Percentiles rank a stretch among this genome's conserved stretches.
phyloP scores from a whole-genome alignment of 2,888 invertebrate genomes.

The Salpingus planirostris region DNA sequence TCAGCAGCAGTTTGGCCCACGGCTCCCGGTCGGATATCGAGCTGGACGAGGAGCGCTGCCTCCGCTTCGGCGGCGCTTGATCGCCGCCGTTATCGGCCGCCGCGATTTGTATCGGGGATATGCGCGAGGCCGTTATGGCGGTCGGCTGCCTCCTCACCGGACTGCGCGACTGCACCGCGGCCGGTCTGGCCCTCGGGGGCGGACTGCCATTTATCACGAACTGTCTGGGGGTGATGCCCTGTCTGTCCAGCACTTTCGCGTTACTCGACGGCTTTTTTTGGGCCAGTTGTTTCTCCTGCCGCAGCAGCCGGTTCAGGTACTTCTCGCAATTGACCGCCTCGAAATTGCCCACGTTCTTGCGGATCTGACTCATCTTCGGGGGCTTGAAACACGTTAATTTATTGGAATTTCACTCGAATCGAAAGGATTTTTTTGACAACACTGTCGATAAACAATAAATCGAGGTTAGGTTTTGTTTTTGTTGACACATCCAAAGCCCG shows the following conservation, averaged over 20 bases:
- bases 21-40: constrained; percentile 13
- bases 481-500: neutral
- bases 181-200: neutral
- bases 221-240: neutral
- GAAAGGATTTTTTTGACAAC: no score
- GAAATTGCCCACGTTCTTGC: neutral
- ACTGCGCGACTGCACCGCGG: no score
- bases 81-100: no score
- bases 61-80: no score
- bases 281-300: constrained; percentile 3
- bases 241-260: no score
- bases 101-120: neutral
- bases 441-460: neutral
- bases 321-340: constrained; percentile 5
- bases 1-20: constrained; percentile 30
- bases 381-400: constrained; percentile 3
- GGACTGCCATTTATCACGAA: neutral
- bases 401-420: no score
- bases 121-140: neutral
- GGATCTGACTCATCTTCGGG: neutral
- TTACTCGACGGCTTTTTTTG: constrained; percentile 1
- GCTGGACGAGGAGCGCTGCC: constrained; percentile 3
- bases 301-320: constrained; percentile 5
- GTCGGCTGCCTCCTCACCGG: neutral
- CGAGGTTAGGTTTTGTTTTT: neutral